Evolutionary conservation across 2,888 invertebrate genomes (phyloP).

Genomic region (Brachyptera risi): DNA sequence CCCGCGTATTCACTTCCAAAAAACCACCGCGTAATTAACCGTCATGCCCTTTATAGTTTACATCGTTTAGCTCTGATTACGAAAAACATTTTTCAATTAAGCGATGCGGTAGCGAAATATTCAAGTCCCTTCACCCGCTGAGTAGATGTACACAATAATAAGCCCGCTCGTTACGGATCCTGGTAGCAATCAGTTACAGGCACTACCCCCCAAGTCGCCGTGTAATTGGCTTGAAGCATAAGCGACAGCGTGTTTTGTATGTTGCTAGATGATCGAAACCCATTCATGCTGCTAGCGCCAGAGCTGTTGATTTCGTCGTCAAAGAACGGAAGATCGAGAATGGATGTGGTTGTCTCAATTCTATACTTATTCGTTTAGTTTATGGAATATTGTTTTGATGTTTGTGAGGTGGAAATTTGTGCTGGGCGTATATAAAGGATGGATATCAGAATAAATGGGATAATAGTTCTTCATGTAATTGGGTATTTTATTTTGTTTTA

Average conservation of each 20-base stretch:
- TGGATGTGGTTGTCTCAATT: too few relatives aligned
- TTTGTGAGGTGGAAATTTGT: too few relatives aligned
- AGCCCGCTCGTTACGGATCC: constrained; percentile 29
- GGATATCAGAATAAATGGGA: too few relatives aligned
- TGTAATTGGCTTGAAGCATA: constrained; percentile 32
- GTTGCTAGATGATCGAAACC: background rate
- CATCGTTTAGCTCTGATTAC: constrained; percentile 33
- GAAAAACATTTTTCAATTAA: constrained; percentile 31
- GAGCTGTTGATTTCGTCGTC: background rate
- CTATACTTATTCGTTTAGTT: too few relatives aligned
- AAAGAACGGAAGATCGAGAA: background rate
- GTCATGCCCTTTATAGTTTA: constrained; percentile 32
- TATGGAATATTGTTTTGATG: too few relatives aligned
- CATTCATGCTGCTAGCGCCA: background rate
- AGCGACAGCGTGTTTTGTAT: background rate
- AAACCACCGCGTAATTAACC: constrained; percentile 32
- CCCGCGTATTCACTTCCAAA: constrained; percentile 6
- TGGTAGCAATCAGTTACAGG: constrained; percentile 30
- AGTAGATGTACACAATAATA: constrained; percentile 28
- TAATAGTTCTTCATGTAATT: too few relatives aligned
- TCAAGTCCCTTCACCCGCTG: constrained; percentile 24
- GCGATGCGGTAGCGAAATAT: constrained; percentile 24
- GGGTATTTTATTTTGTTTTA: too few relatives aligned
- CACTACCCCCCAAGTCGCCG: constrained; percentile 29
- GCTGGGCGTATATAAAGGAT: too few relatives aligned